phyloP scores from a whole-genome alignment of 2,888 invertebrate genomes.

The Congeria kusceri region DNA sequence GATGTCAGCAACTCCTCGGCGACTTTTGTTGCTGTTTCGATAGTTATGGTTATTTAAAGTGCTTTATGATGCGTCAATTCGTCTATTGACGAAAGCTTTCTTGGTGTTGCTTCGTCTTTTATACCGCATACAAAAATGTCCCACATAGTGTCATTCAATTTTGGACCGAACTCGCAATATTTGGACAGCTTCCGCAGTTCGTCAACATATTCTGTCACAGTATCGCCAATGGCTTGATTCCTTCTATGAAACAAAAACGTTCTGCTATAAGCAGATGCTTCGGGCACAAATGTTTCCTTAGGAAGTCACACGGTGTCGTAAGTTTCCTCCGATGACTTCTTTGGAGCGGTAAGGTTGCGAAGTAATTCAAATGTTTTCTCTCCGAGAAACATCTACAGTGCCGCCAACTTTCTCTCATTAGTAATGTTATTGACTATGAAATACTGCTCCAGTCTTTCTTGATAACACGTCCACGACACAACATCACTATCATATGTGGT shows the following conservation, averaged over 20 bases:
- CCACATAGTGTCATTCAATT: too few relatives aligned
- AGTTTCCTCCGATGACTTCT: too few relatives aligned
- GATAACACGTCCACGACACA: conserved; percentile 27
- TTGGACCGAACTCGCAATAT: conserved; percentile 60
- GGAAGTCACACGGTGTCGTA: conserved; percentile 34
- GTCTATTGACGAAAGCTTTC: too few relatives aligned
- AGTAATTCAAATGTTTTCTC: conserved; percentile 32
- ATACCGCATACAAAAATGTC: too few relatives aligned
- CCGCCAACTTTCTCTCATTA: conserved; percentile 49
- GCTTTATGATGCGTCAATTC: too few relatives aligned
- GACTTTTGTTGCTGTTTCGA: too few relatives aligned
- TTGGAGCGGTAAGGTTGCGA: conserved; percentile 40
- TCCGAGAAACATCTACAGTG: conserved; percentile 49
- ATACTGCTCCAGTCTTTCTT: conserved; percentile 29
- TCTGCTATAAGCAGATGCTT: conserved; percentile 53
- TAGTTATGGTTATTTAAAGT: too few relatives aligned
- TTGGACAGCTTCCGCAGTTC: conserved; percentile 7
- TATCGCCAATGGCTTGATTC: conserved; percentile 47
- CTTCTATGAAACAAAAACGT: conserved; percentile 39
- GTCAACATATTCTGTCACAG: conserved; percentile 34
- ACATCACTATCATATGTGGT: background rate
- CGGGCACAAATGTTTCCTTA: conserved; percentile 45
- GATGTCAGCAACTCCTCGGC: too few relatives aligned
- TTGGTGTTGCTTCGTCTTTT: background rate
- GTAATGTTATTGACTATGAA: too few relatives aligned